Conservation (phyloP, 2,113 vertebrate species). For the Aegotheles bennettii region DNA sequence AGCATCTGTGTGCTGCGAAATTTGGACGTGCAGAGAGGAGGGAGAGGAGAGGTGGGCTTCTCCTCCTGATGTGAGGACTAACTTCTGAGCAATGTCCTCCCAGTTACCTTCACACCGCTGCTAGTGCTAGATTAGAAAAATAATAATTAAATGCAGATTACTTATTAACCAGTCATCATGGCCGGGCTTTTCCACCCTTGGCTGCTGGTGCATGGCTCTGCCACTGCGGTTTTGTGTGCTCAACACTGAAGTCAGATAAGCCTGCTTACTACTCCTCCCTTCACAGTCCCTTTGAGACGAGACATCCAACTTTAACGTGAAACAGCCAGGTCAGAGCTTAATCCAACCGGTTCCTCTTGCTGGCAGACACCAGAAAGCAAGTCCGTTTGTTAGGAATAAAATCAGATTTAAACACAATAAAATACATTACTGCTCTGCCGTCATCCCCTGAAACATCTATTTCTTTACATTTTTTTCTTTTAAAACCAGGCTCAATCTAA, state of each 20-base stretch:
- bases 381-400: background rate
- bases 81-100: background rate
- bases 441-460: background rate
- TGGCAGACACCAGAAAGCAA: background rate
- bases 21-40: background rate
- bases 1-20: background rate
- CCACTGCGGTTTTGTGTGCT: background rate
- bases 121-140: background rate
- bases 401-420: background rate
- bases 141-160: background rate
- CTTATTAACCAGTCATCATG: conserved; percentile 2
- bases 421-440: background rate
- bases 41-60: background rate
- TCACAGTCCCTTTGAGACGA: background rate
- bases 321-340: background rate
- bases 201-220: background rate
- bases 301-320: background rate
- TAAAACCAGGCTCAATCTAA: background rate
- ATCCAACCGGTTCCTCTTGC: background rate
- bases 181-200: background rate
- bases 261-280: background rate
- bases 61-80: background rate
- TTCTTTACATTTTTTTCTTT: background rate
- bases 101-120: background rate
- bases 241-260: background rate